phyloP scores from a whole-genome alignment of 2,888 invertebrate species.

The Saturnia pavonia region DNA sequence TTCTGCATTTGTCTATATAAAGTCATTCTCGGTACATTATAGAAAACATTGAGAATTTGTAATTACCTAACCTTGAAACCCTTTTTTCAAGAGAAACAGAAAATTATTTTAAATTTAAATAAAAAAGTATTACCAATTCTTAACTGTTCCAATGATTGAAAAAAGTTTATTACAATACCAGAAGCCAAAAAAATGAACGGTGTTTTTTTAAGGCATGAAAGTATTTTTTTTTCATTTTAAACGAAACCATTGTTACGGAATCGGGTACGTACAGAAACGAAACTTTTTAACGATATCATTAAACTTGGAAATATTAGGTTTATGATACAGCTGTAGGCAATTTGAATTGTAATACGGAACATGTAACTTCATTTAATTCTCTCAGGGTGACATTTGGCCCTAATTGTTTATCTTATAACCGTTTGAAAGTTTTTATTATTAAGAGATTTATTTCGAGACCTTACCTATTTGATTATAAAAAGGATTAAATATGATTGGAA shows the following conservation, averaged over 20 bases:
- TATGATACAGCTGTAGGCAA: constrained; percentile 24
- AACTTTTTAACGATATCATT: constrained; percentile 36
- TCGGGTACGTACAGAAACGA: constrained; percentile 26
- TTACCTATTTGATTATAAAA: neutral
- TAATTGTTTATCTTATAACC: neutral
- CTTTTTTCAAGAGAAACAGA: neutral
- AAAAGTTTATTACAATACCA: neutral
- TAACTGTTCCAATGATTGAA: neutral
- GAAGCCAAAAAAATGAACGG: neutral
- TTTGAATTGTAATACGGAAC: constrained; percentile 21
- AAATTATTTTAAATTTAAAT: neutral
- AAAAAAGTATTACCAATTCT: neutral
- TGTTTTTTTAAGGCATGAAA: constrained; percentile 12
- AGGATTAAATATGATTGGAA: too few relatives aligned
- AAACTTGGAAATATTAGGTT: constrained; percentile 28
- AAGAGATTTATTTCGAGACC: neutral
- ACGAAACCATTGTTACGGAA: constrained; percentile 26
- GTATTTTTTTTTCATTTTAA: constrained; percentile 27
- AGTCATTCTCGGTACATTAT: neutral
- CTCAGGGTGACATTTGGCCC: constrained; percentile 17
- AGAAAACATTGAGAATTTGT: neutral
- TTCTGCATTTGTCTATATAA: neutral
- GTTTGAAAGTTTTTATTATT: neutral
- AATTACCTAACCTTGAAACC: neutral
- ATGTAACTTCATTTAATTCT: constrained; percentile 28